Base-by-base conservation (phyloP, 2,888 invertebrate genomes). In the Apodemia duryi region DNA sequence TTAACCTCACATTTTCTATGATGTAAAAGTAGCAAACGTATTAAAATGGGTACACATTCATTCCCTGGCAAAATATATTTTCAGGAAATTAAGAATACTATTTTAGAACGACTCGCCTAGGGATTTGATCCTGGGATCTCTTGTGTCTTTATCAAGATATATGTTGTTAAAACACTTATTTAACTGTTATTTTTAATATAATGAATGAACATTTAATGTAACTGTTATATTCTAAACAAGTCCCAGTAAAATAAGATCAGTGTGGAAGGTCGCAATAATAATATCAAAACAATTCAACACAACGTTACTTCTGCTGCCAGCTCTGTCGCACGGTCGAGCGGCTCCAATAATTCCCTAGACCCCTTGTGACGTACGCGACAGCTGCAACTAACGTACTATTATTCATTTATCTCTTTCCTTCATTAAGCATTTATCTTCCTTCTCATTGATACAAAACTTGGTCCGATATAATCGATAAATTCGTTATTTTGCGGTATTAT, bases 371-470 rank as follows among this genome's bases (percentile, higher is more conserved):
- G 90, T 88, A 78, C 77, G 72, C 81, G 89, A 82, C 91, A 91
- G 91, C 91, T 91, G 91, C 91, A 85, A 74, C 86, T 81, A 88
- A 89, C 88, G 88, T 86, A 85, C 82, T 79, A 77, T 76, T 71
- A 69, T 78, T 35, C 67, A 51, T 67, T 66, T 72, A 52, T 85
- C 88, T 76, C 85, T 73, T 69, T 91, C 85, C 75, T 69, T 70
- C 83, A 65, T 68, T 67, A 65, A 70, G 65, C 41, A 69, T 69
- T 62, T 71, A 38, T 67, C 63, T 74, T 69, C 66, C 87, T 85
- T 78, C 82, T 70, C 54, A 29, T 54, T 54, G 28, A 5, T 11
- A 5, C 10, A 10, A 11, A 54, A 54, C 54, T 54, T 54, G 54
- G 54, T 29, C 29, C 29, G 29, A 54, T 32, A 54, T 11, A 32